Percentiles rank a stretch among this genome's conserved stretches.
phyloP scores from a whole-genome alignment of 2,113 vertebrate species.

The Megaleporinus macrocephalus region DNA sequence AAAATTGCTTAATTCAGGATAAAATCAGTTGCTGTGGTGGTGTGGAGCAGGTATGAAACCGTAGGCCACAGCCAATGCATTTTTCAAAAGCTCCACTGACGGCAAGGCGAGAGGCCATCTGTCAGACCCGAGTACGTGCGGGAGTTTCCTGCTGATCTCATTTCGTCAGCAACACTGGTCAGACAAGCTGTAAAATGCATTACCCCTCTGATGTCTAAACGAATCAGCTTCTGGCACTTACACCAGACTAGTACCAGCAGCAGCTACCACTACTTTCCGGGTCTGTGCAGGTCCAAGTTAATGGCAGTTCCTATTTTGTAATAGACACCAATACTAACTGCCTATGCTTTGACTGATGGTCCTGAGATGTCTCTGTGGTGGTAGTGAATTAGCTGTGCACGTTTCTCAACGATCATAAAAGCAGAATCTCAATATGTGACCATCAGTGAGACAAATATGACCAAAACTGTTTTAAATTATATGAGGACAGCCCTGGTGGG shows the following conservation, averaged over 20 bases:
- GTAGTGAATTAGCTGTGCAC: background rate
- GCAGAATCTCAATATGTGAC: too few relatives aligned
- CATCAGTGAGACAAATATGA: too few relatives aligned
- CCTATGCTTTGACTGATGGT: background rate
- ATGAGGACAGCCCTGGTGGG: too few relatives aligned
- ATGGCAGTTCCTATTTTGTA: too few relatives aligned
- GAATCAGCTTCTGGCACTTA: background rate
- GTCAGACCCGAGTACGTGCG: too few relatives aligned
- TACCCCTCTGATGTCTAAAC: background rate
- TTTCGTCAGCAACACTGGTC: background rate
- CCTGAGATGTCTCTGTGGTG: background rate
- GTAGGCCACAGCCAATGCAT: background rate
- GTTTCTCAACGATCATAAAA: background rate
- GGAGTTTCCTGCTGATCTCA: background rate
- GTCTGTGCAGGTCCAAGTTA: background rate
- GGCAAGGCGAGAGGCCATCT: background rate
- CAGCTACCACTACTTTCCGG: background rate
- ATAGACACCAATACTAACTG: background rate
- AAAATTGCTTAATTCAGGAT: background rate
- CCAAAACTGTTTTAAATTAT: too few relatives aligned
- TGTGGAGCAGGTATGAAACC: background rate
- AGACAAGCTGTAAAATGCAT: background rate
- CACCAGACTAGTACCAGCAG: too few relatives aligned
- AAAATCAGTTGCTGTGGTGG: background rate
- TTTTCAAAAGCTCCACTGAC: too few relatives aligned